Conservation (phyloP, 2,113 vertebrate genomes). For the Bubalus kerabau region DNA sequence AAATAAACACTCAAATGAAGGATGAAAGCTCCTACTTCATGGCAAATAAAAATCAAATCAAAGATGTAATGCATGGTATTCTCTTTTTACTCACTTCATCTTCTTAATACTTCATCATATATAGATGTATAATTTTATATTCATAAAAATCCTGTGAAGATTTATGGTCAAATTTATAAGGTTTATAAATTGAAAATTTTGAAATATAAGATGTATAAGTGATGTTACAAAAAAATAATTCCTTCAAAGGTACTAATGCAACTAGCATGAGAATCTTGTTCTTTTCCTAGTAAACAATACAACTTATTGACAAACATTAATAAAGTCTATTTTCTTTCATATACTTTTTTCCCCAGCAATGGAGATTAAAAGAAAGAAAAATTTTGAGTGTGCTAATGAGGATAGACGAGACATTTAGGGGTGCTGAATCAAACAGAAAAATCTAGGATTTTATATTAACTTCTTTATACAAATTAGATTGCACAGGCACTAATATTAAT, state of each 20-base stretch:
- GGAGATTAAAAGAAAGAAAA: neutral
- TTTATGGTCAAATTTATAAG: neutral
- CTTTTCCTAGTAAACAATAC: neutral
- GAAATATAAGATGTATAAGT: neutral
- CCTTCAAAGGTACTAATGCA: neutral
- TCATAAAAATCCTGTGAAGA: neutral
- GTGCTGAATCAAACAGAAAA: neutral
- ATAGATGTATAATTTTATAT: neutral
- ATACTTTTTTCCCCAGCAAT: neutral
- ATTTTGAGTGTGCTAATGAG: neutral
- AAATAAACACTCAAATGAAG: neutral
- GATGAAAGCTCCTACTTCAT: neutral
- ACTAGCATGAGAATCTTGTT: neutral
- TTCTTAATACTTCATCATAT: neutral
- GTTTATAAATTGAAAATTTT: neutral
- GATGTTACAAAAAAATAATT: neutral
- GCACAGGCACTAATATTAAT: neutral
- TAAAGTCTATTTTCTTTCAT: neutral
- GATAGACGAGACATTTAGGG: neutral
- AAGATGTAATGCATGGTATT: neutral
- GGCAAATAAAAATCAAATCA: neutral
- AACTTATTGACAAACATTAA: neutral
- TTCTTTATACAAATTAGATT: neutral
- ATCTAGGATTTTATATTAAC: neutral
- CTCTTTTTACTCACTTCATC: conserved; percentile 15